These are phyloP conservation scores for Argopecten irradians DNA, from an alignment of 1,140 invertebrate genomes.

Conservation along the genomic window DNA sequence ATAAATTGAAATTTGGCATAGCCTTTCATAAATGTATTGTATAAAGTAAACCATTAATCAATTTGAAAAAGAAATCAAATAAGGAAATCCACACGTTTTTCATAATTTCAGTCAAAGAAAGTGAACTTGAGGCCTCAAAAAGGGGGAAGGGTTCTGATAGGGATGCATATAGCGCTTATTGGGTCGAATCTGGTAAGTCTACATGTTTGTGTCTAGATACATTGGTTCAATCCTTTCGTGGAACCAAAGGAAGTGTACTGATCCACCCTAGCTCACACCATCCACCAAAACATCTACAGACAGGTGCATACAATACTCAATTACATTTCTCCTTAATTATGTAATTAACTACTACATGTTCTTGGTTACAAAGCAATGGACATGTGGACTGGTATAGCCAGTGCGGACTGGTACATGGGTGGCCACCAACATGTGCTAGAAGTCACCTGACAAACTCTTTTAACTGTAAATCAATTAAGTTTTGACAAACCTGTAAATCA, in stretches of 20 bases:
- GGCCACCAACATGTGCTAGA: not conserved
- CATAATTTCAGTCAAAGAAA: too few relatives aligned
- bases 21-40: too few relatives aligned
- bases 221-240: not conserved
- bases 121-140: too few relatives aligned
- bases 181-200: too few relatives aligned
- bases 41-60: too few relatives aligned
- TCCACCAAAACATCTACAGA: not conserved
- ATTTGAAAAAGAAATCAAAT: too few relatives aligned
- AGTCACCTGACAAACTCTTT: not conserved
- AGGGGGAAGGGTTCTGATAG: too few relatives aligned
- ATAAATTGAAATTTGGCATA: too few relatives aligned
- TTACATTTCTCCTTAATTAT: conserved; percentile 6
- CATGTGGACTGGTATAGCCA: not conserved
- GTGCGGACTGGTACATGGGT: not conserved
- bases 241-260: not conserved
- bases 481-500: conserved; percentile 17
- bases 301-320: conserved; percentile 15
- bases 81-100: too few relatives aligned
- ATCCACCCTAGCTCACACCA: not conserved
- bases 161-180: too few relatives aligned
- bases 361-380: not conserved
- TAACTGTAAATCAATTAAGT: not conserved
- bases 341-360: conserved; percentile 18
- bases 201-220: too few relatives aligned